These are phyloP conservation scores for Mamestra brassicae DNA, from an alignment of 2,888 invertebrate species.

Conservation along the genomic window DNA sequence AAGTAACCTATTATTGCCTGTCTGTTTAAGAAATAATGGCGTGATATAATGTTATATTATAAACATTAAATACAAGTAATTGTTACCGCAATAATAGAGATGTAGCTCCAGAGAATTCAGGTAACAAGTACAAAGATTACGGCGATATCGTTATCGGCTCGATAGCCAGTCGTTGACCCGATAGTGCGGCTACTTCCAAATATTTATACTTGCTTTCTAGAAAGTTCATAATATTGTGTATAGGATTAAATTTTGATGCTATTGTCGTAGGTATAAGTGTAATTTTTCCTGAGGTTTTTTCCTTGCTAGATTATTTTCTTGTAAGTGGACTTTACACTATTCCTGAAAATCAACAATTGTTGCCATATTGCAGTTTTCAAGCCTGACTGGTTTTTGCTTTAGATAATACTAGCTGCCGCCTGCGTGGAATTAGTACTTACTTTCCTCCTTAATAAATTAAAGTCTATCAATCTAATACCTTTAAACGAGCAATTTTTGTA, in stretches of 20 bases:
- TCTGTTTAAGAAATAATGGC: not conserved
- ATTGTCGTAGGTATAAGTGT: too few species aligned
- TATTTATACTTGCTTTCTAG: conserved; percentile 58
- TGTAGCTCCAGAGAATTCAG: conserved; percentile 70
- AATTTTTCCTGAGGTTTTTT: too few species aligned
- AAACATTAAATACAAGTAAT: conserved; percentile 10
- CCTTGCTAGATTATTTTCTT: too few species aligned
- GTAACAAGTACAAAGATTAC: conserved; percentile 75
- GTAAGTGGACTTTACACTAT: too few species aligned
- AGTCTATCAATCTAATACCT: too few species aligned
- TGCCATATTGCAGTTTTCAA: too few species aligned
- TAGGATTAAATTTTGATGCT: not conserved
- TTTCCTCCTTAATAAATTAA: too few species aligned
- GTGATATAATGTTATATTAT: not conserved
- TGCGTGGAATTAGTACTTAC: too few species aligned
- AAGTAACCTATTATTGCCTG: not conserved
- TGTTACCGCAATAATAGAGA: conserved; percentile 48
- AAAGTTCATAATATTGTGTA: conserved; percentile 34
- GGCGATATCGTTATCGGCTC: conserved; percentile 71
- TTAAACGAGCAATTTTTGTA: too few species aligned
- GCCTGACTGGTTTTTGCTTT: too few species aligned
- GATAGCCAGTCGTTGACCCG: conserved; percentile 75
- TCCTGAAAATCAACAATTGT: too few species aligned
- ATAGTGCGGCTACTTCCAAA: conserved; percentile 47
- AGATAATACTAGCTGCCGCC: too few species aligned